Evolutionary conservation across 2,113 vertebrate species (phyloP).

Genomic region (Sturnira hondurensis): DNA sequence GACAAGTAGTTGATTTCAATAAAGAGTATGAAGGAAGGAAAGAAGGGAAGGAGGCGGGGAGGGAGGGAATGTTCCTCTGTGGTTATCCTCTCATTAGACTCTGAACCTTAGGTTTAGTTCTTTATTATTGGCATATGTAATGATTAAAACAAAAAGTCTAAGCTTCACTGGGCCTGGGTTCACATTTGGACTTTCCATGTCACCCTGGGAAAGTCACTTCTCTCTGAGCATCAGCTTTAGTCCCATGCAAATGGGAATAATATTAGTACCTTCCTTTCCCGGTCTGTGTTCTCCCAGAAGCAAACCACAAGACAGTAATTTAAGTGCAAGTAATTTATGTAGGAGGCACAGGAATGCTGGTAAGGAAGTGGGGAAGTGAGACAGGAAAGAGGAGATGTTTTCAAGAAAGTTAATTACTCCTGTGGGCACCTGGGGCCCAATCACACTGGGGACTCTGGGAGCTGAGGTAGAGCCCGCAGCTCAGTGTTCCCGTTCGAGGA

Average conservation of each 20-base stretch:
- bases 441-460: neutral
- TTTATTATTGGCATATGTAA: neutral
- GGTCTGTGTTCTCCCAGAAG: neutral
- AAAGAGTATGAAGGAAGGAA: neutral
- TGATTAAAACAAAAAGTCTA: neutral
- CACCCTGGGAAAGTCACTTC: neutral
- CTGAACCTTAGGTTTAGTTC: neutral
- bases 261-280: neutral
- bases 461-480: neutral
- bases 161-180: neutral
- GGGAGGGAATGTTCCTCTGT: neutral
- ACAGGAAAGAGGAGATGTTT: neutral
- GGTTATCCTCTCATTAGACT: neutral
- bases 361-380: neutral
- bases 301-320: neutral
- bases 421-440: neutral
- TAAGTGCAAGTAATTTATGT: neutral
- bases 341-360: neutral
- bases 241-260: neutral
- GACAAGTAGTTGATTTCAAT: neutral
- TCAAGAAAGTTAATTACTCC: neutral
- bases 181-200: neutral
- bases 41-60: neutral
- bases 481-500: neutral
- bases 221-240: neutral